phyloP scores from a whole-genome alignment of 2,888 invertebrate species.

The Nowickia ferox region DNA sequence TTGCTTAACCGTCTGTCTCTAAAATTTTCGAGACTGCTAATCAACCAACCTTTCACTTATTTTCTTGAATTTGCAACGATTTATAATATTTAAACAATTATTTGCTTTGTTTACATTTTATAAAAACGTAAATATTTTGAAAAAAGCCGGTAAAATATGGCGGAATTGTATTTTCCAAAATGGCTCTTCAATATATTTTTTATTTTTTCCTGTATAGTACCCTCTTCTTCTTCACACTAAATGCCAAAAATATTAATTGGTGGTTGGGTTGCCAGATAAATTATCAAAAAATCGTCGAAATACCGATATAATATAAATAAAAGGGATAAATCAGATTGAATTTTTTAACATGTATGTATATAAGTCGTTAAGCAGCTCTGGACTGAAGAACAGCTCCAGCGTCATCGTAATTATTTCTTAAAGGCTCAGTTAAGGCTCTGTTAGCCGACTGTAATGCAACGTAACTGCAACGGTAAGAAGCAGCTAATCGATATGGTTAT shows the following conservation, averaged over 20 bases:
- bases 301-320: no score
- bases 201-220: slow-evolving; percentile 71
- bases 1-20: slow-evolving; percentile 52
- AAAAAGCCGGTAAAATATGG: slow-evolving; percentile 82
- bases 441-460: no score
- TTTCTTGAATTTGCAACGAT: slow-evolving; percentile 29
- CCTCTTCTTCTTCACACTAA: slow-evolving; percentile 53
- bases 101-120: slow-evolving; percentile 72
- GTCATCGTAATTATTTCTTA: no score
- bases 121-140: slow-evolving; percentile 81
- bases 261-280: background rate
- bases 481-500: no score
- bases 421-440: no score
- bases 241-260: slow-evolving; percentile 55
- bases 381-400: no score
- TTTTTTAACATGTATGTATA: no score
- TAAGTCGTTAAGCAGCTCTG: no score
- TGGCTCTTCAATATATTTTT: slow-evolving; percentile 74
- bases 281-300: no score
- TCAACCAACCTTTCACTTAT: slow-evolving; percentile 58
- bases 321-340: no score
- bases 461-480: no score
- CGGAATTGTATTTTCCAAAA: slow-evolving; percentile 81
- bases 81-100: slow-evolving; percentile 53
- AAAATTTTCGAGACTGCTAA: slow-evolving; percentile 38